A percentile compares a stretch with the other conserved stretches of the same genome.
Conservation (phyloP, 2,797 vertebrate species). For the Tragopan temminckii region DNA sequence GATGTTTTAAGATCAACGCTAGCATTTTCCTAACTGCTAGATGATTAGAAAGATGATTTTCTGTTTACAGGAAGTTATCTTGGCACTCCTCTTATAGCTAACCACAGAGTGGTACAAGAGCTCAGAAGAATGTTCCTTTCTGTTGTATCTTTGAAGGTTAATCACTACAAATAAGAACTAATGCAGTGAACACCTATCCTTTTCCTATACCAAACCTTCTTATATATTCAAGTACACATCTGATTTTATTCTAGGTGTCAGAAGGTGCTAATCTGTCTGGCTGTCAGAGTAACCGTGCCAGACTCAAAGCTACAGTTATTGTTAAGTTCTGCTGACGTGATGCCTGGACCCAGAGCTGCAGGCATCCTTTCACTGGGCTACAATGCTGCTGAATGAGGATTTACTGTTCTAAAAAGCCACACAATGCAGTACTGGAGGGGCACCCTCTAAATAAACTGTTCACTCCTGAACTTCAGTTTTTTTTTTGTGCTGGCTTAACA, state of each 20-base stretch:
- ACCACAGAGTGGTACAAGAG: not conserved
- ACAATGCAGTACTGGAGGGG: not conserved
- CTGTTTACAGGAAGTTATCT: constrained; percentile 2
- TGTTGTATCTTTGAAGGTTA: not conserved
- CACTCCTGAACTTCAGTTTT: accelerated
- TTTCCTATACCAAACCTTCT: not conserved
- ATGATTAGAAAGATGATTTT: constrained; percentile 28
- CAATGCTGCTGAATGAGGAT: not conserved
- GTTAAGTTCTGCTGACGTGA: not conserved
- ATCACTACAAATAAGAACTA: not conserved
- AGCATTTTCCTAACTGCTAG: not conserved
- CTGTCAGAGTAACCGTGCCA: not conserved
- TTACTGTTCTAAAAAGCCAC: not conserved
- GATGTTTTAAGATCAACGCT: constrained; percentile 6
- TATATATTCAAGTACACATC: not conserved
- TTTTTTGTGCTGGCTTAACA: not conserved
- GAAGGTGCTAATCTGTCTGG: not conserved
- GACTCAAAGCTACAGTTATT: not conserved
- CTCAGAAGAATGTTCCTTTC: not conserved
- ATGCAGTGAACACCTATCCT: not conserved
- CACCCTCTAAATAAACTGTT: not conserved
- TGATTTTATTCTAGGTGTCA: not conserved
- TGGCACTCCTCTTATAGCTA: not conserved
- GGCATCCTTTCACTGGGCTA: not conserved
- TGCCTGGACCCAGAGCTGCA: not conserved